Evolutionary conservation across 2,888 invertebrate species (phyloP), one percentile per base, ranked within the genome.

Genomic region (Panopea generosa): DNA sequence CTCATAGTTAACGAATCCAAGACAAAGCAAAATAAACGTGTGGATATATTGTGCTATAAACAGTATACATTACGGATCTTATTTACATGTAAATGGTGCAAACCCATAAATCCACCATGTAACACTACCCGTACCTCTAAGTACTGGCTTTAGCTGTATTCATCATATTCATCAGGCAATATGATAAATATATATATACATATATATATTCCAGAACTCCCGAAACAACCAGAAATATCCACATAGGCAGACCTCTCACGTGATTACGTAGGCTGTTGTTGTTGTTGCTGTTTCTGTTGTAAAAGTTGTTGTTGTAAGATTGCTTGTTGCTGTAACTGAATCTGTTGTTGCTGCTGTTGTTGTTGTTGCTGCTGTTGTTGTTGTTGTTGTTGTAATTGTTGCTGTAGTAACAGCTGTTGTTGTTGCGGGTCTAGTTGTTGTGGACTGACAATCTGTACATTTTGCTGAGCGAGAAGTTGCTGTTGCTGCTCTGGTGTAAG

Each of bases 341-440:
- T 47, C 50, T 78, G 77, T 71, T 83, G 83, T 67, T 80, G 83
- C 50, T 76, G 73, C 18, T 71, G 75, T 62, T 72, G 75, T 47
- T 82, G 81, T 60, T 70, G 78, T 49, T 74, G 84, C 49, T 74
- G 77, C 53, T 76, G 80, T 4, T 73, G 70, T 27, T 75, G 52
- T 50, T 70, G 16, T 40, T 77, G 74, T 66, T 85, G 84, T 71
- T 84, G 82, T 61, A n/a, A n/a, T n/a, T n/a, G n/a, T n/a, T n/a
- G n/a, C n/a, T n/a, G 80, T 6, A 75, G 70, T 27, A 77, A 59
- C 53, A 72, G 11, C 47, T 75, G 74, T 65, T 85, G 84, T 72
- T 84, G 83, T 61, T 84, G 80, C 14, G 68, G 82, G 43, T 67
- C 68, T 27, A 70, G 55, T 33, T 74, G 78, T 53, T 72, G 73